Base-by-base conservation (phyloP, 2,888 invertebrate genomes). In the Nymphalis c-album region DNA sequence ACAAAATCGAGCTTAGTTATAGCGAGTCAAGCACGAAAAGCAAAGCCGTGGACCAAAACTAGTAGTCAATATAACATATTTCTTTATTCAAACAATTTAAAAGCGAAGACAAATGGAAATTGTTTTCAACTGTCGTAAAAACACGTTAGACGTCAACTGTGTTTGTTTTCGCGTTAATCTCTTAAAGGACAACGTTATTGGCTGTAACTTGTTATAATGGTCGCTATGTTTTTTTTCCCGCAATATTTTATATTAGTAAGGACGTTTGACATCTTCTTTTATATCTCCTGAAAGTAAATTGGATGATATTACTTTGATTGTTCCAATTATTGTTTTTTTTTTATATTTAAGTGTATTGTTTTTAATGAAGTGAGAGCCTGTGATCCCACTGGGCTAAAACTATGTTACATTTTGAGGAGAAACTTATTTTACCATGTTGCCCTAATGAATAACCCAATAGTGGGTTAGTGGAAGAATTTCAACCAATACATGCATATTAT, bases 81-180 rank as follows among this genome's bases (percentile, higher is more conserved):
- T 40, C 20, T 18, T 8, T 45, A 35, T 31, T 5, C 18, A 31
- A 59, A 50, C 26, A 59, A 77, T 78, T 78, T 76, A 73, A 76
- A 71, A 76, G 75, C 78, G 75, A 77, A 74, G 78, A 78, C 75
- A 80, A 79, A 82, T 81, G 77, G 78, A 78, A 72, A 77, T 80
- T 80, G 81, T 82, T 81, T 75, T 71, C 71, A 77, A 77, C 73
- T 73, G 73, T 67, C 69, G 72, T 74, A 74, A 75, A 73, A 73
- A 73, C 62, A 66, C 73, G 63, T 71, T 73, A 53, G 50, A 58
- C 68, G 48, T 18, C 26, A 13, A 22, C 57, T 45, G 13, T 40
- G 18, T 45, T 60, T 60, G 60, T 64, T 69, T 64, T 57, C 35
- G 51, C 67, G 67, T 70, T 68, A 68, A 64, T 68, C 68, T 68